Evolutionary conservation across 2,888 invertebrate species (phyloP), one percentile per base, ranked within the genome.

Genomic region (Idaea biselata): DNA sequence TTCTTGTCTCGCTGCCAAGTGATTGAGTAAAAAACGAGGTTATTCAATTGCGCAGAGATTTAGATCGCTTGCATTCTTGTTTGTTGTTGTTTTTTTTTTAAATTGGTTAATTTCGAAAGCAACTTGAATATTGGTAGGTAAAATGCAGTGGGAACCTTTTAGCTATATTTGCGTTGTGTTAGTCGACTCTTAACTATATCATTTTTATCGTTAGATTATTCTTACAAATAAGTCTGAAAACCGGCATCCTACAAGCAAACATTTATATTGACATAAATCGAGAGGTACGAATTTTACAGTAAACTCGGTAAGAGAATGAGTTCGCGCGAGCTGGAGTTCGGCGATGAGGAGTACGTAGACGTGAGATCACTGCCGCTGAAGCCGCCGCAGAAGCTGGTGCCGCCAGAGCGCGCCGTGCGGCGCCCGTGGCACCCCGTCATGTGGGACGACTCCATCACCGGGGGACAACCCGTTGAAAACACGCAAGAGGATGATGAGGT

Each of bases 371-470:
- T 93, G 69, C 88, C 91, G 60, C 75, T 93, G 71, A 80, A 69
- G 73, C 92, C 93, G 70, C 94, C 94, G 78, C 94, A 88, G 74
- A 85, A 81, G 63, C 79, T 87, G 63, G 82, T 93, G 74, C 87
- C 88, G 73, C 93, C 94, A 66, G 86, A 86, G 73, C 86, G 89
- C 72, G 83, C 94, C 66, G 88, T 87, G 78, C 93, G 94, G 66
- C 93, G 94, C 66, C 92, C 93, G 71, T 94, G 94, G 94, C 94
- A 94, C 82, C 94, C 94, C 54, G 93, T 94, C 74, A 91, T 93
- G 94, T 94, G 94, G 94, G 94, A 94, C 83, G 90, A 86, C 83
- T 91, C 87, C 76, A 82, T 84, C 66, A 72, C 79, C 31, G 88
- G 87, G 11, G 93, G 87, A 73, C 86, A 82, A 66, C 91, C 87